Evolutionary conservation across 2,113 vertebrate species (phyloP).

Genomic region (Pycnonotus jocosus): DNA sequence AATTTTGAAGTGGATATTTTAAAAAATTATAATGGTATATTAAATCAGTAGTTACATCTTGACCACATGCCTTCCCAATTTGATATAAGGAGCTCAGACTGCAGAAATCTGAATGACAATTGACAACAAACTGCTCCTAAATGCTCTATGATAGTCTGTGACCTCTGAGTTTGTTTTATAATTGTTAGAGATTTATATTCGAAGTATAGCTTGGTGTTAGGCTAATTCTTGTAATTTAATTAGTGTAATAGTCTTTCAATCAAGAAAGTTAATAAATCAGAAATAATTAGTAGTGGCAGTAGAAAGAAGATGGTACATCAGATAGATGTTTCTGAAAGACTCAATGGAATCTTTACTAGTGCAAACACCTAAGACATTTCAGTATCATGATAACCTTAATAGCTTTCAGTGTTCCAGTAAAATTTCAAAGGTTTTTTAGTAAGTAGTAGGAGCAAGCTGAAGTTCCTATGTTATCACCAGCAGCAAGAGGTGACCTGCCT

Average conservation of each 20-base stretch:
- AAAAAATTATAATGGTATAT: background rate
- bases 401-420: background rate
- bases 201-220: background rate
- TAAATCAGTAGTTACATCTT: background rate
- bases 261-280: background rate
- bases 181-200: background rate
- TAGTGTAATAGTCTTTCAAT: background rate
- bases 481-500: background rate
- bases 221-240: background rate
- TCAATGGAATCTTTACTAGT: background rate
- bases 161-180: background rate
- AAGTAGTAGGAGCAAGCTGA: background rate
- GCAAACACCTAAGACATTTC: background rate
- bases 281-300: background rate
- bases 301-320: background rate
- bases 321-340: background rate
- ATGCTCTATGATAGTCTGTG: background rate
- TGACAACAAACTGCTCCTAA: background rate
- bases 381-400: background rate
- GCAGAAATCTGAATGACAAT: background rate
- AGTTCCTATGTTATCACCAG: background rate
- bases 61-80: background rate
- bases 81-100: background rate
- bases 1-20: background rate
- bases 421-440: background rate